phyloP scores from a whole-genome alignment of 2,797 vertebrate genomes.

The Tolypeutes matacus region DNA sequence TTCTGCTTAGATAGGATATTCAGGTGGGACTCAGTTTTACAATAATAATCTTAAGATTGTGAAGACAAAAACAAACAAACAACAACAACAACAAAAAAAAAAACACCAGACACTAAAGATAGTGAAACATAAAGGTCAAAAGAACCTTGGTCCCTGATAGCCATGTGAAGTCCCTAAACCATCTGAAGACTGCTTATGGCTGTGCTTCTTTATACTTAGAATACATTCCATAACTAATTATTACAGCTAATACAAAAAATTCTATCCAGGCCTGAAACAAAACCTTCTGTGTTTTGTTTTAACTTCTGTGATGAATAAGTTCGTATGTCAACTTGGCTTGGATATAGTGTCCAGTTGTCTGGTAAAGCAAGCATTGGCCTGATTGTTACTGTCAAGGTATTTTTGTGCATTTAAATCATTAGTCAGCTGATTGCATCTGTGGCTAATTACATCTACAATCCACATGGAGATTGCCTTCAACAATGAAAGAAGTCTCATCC shows the following conservation, averaged over 20 bases:
- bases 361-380: too few relatives aligned
- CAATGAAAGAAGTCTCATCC: too few relatives aligned
- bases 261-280: background rate
- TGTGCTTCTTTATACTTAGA: background rate
- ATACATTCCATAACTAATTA: background rate
- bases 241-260: background rate
- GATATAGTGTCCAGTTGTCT: too few relatives aligned
- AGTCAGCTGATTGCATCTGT: too few relatives aligned
- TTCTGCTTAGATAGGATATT: background rate
- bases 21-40: background rate
- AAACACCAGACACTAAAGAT: background rate
- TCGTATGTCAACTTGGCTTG: too few relatives aligned
- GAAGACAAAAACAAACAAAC: background rate
- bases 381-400: too few relatives aligned
- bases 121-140: background rate
- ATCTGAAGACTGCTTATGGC: background rate
- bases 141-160: background rate
- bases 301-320: background rate
- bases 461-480: too few relatives aligned
- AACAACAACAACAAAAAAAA: background rate
- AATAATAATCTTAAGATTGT: background rate
- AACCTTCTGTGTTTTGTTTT: background rate
- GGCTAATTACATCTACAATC: too few relatives aligned
- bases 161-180: rapidly evolving
- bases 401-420: too few relatives aligned